Evolutionary conservation across 2,113 vertebrate genomes (phyloP).

Genomic region (Myocastor coypus): DNA sequence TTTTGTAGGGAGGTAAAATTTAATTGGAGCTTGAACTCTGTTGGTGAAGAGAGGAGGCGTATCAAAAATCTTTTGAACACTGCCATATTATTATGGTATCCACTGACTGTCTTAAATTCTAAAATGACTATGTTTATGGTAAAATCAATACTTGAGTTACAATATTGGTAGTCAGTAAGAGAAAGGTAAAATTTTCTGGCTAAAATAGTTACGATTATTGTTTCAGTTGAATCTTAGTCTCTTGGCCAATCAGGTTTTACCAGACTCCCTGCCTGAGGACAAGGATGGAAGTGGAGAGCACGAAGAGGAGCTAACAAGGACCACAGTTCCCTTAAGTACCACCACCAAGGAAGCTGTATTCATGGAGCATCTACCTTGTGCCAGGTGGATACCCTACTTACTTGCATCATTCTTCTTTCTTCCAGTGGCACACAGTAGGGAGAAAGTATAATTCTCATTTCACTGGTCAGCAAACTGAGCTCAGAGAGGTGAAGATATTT

Average conservation of each 20-base stretch:
- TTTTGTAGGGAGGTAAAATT: not conserved
- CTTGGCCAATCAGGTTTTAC: not conserved
- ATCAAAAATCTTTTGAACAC: not conserved
- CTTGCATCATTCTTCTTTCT: not conserved
- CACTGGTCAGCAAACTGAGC: not conserved
- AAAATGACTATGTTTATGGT: not conserved
- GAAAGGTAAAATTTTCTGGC: not conserved
- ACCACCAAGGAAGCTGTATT: not conserved
- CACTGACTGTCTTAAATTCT: not conserved
- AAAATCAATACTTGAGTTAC: not conserved
- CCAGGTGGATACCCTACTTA: not conserved
- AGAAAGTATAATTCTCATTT: not conserved
- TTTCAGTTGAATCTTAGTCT: not conserved
- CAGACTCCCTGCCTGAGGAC: not conserved
- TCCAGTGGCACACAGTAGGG: not conserved
- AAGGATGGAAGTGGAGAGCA: not conserved
- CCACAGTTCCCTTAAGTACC: not conserved
- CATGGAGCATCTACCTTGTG: not conserved
- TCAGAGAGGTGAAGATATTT: conserved; percentile 14
- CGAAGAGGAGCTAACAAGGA: not conserved
- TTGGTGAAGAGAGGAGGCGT: not conserved
- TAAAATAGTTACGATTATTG: not conserved
- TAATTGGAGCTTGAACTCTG: not conserved
- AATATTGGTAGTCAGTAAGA: not conserved
- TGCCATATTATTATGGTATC: not conserved